These are phyloP conservation scores for Metalampra italica DNA, from an alignment of 2,888 invertebrate genomes.

Conservation along the genomic window DNA sequence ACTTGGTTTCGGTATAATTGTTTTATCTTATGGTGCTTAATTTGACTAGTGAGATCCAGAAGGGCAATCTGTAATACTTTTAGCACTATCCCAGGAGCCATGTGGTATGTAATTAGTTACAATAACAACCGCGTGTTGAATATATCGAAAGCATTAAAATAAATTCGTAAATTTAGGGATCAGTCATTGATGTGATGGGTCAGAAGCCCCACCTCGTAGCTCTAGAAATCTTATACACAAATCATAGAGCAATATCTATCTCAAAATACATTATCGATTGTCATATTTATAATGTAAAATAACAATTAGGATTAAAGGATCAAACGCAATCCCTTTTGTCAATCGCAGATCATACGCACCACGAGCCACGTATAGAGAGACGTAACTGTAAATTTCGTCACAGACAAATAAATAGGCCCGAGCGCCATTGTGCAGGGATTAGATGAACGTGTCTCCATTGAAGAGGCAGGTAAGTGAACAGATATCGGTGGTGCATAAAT, in stretches of 20 bases:
- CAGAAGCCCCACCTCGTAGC: no score
- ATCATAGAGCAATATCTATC: no score
- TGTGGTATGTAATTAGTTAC: no score
- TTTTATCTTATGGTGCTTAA: no score
- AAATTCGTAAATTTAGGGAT: no score
- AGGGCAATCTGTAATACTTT: no score
- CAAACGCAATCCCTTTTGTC: constrained; percentile 38
- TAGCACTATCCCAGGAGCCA: no score
- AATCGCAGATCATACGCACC: constrained; percentile 41
- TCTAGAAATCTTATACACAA: no score
- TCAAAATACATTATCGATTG: no score
- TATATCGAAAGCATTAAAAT: no score
- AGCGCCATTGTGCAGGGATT: constrained; percentile 62
- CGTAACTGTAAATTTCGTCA: constrained; percentile 66
- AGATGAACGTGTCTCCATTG: constrained; percentile 44
- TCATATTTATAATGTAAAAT: background rate
- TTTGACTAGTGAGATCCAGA: no score
- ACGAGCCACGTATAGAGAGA: constrained; percentile 33
- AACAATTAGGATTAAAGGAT: background rate
- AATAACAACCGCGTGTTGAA: no score
- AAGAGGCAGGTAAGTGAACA: constrained; percentile 58
- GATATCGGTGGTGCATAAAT: constrained; percentile 19
- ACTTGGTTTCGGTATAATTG: background rate
- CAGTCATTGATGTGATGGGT: background rate
- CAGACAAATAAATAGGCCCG: constrained; percentile 54